These are phyloP conservation scores for Labeo catla DNA, from an alignment of 2,113 vertebrate genomes.

Conservation along the genomic window DNA sequence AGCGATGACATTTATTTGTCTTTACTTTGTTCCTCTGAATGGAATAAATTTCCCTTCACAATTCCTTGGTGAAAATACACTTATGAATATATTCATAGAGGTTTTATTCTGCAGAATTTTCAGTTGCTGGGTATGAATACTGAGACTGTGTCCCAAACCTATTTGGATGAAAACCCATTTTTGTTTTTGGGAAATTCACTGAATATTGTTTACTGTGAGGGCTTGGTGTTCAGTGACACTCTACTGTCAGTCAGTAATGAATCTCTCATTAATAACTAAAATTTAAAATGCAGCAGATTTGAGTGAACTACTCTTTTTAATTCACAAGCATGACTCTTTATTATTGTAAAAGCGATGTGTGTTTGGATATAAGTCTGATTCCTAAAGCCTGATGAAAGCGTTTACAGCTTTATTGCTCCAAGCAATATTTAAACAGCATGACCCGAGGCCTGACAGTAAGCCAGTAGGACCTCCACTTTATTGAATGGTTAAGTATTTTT, in stretches of 20 bases:
- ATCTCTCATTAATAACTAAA: background rate
- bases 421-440: background rate
- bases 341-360: background rate
- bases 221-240: constrained; percentile 12
- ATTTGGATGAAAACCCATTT: background rate
- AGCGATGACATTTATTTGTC: constrained; percentile 34
- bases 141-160: constrained; percentile 16
- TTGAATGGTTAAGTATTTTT: constrained; percentile 2
- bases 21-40: constrained; percentile 38
- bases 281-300: background rate
- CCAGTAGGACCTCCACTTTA: background rate
- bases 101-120: constrained; percentile 12
- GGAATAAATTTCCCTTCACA: constrained; percentile 30
- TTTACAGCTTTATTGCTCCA: background rate
- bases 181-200: background rate
- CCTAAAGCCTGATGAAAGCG: background rate
- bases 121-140: constrained; percentile 31
- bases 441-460: background rate
- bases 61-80: constrained; percentile 34
- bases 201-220: constrained; percentile 10
- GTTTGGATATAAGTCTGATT: background rate
- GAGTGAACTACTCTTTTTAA: background rate
- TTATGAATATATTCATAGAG: constrained; percentile 55
- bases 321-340: background rate
- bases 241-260: background rate